Percentiles rank a stretch among this genome's conserved stretches.
Conservation (phyloP, 2,888 invertebrate genomes). For the Cheilosia vulpina region DNA sequence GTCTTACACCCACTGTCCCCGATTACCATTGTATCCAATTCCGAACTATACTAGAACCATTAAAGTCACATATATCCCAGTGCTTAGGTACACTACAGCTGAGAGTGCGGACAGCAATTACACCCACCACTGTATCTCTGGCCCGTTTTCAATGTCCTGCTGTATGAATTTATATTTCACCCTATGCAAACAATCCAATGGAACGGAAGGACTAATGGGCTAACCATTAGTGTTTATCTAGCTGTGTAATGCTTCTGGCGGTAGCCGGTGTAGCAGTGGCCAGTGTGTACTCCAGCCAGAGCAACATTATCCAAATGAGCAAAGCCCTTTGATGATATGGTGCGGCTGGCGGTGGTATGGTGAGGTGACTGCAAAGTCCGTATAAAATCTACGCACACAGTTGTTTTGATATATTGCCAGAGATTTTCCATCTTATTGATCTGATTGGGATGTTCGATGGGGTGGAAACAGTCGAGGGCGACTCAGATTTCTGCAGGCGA, state of each 20-base stretch:
- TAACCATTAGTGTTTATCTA: constrained; percentile 71
- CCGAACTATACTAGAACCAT: constrained; percentile 46
- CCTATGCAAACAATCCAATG: constrained; percentile 63
- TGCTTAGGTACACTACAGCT: constrained; percentile 20
- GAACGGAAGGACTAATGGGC: constrained; percentile 70
- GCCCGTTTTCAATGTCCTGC: constrained; percentile 35
- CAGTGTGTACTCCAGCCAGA: constrained; percentile 20
- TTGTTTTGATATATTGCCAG: constrained; percentile 82
- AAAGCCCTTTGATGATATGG: constrained; percentile 42
- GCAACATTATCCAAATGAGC: constrained; percentile 45
- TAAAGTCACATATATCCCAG: constrained; percentile 38
- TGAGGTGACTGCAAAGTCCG: constrained; percentile 4
- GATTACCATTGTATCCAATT: constrained; percentile 31
- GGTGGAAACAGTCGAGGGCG: constrained; percentile 23
- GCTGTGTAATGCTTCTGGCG: constrained; percentile 68
- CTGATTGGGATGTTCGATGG: constrained; percentile 78
- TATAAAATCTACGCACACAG: constrained; percentile 67
- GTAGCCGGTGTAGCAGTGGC: not conserved
- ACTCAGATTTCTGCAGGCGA: constrained; percentile 19
- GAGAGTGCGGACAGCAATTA: constrained; percentile 44
- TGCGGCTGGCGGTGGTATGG: constrained; percentile 3
- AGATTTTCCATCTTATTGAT: constrained; percentile 83
- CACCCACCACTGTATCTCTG: constrained; percentile 35
- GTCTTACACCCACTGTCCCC: constrained; percentile 12
- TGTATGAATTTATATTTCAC: constrained; percentile 41